Base-by-base conservation (phyloP, 2,888 invertebrate species). In the Heliconius sara region DNA sequence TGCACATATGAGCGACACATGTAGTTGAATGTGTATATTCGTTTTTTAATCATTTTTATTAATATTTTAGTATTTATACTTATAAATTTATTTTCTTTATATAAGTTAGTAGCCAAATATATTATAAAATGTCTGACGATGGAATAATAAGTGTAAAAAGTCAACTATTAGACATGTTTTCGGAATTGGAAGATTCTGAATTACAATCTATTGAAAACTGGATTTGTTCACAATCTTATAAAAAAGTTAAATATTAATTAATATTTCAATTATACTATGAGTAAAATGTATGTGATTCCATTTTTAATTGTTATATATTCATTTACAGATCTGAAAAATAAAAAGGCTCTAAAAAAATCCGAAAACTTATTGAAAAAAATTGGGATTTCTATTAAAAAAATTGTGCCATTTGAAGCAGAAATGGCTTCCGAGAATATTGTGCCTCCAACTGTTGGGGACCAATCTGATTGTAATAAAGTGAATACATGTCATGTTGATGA, bases 401-500 rank as follows among this genome's bases (percentile, higher is more conserved):
- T 92, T 12, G 86, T 95, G 22, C 95, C 95, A 16, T 89, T 93
- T 84, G 89, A 90, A 82, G 93, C 91, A 70, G 92, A 93, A 85
- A 89, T 95, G 90, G 83, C 89, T 34, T 87, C 93, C 1, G 95
- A 95, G 86, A 90, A 83, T 13, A 95, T 94, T 82, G 85, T 85
- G 65, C 93, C 94, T 66, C 95, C 95, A 22, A 88, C 84, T 27
- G 87, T 91, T 57, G 95, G 95, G 10, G 91, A 93, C 76, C 95
- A 95, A 88, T 90, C 96, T 16, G 96, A 96, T 85, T 96, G 96
- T 84, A 93, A 94, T 82, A 89, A 92, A 34, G 85, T 88, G 4
- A 95, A 95, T 77, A 96, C 96, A 4, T 91, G 95, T 22, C 96
- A 97, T 89, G 94, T 97, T 0, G 97, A 97, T 91, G 96, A 96